phyloP scores from a whole-genome alignment of 2,113 vertebrate genomes.

The Piprites chloris region DNA sequence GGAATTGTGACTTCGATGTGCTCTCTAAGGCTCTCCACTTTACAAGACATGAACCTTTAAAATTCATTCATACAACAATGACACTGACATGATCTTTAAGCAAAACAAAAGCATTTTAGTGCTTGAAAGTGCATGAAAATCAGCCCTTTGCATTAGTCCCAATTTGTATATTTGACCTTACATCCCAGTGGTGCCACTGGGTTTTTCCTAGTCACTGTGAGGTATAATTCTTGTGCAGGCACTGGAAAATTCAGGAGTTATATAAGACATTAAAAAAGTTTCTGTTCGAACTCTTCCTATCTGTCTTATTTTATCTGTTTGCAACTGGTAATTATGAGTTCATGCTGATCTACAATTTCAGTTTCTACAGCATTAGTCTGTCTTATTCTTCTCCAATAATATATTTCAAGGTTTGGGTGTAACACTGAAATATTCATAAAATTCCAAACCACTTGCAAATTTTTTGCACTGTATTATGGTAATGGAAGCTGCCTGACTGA shows the following conservation, averaged over 20 bases:
- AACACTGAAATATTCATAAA: neutral
- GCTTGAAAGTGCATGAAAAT: neutral
- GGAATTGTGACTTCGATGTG: neutral
- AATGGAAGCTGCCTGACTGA: neutral
- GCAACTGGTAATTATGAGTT: slow-evolving; percentile 31
- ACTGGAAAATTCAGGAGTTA: slow-evolving; percentile 19
- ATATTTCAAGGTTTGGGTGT: neutral
- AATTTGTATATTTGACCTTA: neutral
- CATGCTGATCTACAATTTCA: neutral
- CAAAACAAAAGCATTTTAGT: neutral
- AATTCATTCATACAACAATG: neutral
- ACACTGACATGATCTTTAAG: neutral
- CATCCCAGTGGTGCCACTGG: fast-evolving
- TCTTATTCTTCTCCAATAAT: neutral
- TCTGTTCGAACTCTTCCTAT: neutral
- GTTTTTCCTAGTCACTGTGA: neutral
- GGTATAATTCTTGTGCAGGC: neutral
- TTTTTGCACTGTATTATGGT: neutral
- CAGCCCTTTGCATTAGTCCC: neutral
- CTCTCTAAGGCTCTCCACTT: neutral
- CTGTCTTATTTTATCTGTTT: slow-evolving; percentile 26
- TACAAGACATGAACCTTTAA: neutral
- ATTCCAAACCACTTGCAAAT: neutral
- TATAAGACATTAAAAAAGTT: neutral
- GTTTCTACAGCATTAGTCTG: neutral